Conservation (phyloP, 2,113 vertebrate species). For the Ceyx melanurus region DNA sequence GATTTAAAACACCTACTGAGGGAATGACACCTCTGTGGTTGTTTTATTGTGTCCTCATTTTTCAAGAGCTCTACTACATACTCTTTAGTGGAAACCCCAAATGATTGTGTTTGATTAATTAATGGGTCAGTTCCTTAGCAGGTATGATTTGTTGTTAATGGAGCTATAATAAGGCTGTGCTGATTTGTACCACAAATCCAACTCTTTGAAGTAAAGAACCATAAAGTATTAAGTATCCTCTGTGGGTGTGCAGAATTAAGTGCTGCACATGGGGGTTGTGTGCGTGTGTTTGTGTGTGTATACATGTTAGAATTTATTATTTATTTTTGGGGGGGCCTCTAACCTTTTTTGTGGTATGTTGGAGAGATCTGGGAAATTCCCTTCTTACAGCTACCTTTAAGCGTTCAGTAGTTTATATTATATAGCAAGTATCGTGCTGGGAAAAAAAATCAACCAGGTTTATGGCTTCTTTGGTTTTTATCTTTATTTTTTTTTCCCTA, state of each 20-base stretch:
- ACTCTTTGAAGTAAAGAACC: slow-evolving; percentile 3
- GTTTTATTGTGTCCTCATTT: background rate
- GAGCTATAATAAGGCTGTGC: background rate
- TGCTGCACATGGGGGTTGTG: background rate
- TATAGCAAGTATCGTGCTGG: background rate
- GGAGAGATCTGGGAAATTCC: background rate
- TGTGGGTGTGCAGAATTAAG: background rate
- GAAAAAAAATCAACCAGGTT: background rate
- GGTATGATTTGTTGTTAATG: slow-evolving; percentile 16
- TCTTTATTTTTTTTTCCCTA: no score
- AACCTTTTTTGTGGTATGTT: background rate
- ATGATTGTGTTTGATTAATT: slow-evolving; percentile 24
- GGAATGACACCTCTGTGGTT: background rate
- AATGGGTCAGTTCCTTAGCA: background rate
- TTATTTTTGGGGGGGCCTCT: background rate
- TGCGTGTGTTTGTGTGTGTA: background rate
- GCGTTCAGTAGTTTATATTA: background rate
- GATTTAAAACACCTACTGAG: background rate
- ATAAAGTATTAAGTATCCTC: background rate
- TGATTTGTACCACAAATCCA: background rate
- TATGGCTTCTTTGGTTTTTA: background rate
- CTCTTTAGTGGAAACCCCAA: background rate
- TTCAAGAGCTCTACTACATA: background rate
- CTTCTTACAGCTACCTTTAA: background rate
- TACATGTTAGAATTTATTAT: background rate